phyloP scores from a whole-genome alignment of 2,888 invertebrate species.

The Phymatocera aterrima region DNA sequence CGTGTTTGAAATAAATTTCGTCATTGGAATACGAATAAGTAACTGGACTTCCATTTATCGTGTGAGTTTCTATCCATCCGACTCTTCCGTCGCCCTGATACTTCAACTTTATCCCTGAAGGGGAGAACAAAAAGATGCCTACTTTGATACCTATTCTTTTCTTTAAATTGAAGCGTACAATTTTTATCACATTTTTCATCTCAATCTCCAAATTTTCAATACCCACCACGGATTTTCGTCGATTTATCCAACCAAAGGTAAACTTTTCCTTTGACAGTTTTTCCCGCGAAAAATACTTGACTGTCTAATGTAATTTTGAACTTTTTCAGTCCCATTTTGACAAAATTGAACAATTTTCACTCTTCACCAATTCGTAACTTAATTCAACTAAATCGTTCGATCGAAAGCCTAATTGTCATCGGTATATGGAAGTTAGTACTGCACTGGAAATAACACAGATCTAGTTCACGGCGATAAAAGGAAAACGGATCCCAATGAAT shows the following conservation, averaged over 20 bases:
- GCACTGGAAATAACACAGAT: no score
- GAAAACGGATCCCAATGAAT: no score
- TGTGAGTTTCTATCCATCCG: constrained; percentile 17
- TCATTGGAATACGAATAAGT: constrained; percentile 20
- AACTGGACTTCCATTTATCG: constrained; percentile 31
- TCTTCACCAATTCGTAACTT: neutral
- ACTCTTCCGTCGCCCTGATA: constrained; percentile 21
- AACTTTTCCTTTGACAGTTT: constrained; percentile 29
- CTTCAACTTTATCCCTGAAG: constrained; percentile 24
- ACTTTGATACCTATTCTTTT: neutral
- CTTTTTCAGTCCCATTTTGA: constrained; percentile 28
- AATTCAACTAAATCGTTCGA: neutral
- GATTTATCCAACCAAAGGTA: constrained; percentile 13
- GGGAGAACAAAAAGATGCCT: neutral
- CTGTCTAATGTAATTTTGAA: constrained; percentile 30
- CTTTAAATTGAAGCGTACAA: no score
- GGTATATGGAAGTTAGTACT: no score
- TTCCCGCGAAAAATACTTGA: constrained; percentile 22
- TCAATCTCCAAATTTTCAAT: neutral
- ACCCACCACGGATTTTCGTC: constrained; percentile 22
- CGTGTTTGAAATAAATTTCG: constrained; percentile 29
- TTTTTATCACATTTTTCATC: neutral
- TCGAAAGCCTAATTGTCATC: no score
- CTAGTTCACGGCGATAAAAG: no score
- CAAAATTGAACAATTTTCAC: neutral